Percentiles rank a stretch among this genome's conserved stretches.
phyloP scores from a whole-genome alignment of 2,113 vertebrate species.

The Erythrolamprus reginae region DNA sequence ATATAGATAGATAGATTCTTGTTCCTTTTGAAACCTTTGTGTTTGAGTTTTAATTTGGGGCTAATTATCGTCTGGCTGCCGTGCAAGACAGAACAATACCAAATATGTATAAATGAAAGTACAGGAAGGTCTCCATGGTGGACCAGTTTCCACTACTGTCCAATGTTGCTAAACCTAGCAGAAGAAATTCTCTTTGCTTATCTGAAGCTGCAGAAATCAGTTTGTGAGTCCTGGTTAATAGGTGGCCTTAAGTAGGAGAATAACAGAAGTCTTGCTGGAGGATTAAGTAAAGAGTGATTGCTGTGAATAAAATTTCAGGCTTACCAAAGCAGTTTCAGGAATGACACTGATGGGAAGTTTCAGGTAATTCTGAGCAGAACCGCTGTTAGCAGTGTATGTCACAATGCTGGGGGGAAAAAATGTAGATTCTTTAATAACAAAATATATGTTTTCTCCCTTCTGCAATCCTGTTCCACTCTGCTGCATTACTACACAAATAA shows the following conservation, averaged over 20 bases:
- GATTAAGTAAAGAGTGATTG: neutral
- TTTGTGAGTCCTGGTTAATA: neutral
- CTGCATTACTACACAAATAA: neutral
- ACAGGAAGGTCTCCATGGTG: neutral
- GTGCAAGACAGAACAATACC: no score
- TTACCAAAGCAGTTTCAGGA: slow-evolving; percentile 1
- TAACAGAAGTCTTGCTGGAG: neutral
- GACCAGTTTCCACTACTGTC: neutral
- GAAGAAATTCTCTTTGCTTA: neutral
- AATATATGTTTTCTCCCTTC: neutral
- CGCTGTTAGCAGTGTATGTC: neutral
- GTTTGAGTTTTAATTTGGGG: no score
- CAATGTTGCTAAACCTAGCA: neutral
- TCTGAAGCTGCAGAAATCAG: neutral
- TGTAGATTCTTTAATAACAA: neutral
- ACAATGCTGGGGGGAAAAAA: neutral
- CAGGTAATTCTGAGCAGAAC: slow-evolving; percentile 5
- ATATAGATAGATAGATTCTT: no score
- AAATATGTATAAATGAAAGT: no score
- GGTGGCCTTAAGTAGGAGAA: neutral
- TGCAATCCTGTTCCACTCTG: neutral
- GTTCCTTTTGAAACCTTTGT: no score
- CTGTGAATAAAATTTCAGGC: neutral
- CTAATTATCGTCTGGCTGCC: no score
- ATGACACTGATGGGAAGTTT: slow-evolving; percentile 6